Percentiles rank a stretch among this genome's conserved stretches.
phyloP scores from a whole-genome alignment of 2,888 invertebrate genomes.

The Chalcis sispes region DNA sequence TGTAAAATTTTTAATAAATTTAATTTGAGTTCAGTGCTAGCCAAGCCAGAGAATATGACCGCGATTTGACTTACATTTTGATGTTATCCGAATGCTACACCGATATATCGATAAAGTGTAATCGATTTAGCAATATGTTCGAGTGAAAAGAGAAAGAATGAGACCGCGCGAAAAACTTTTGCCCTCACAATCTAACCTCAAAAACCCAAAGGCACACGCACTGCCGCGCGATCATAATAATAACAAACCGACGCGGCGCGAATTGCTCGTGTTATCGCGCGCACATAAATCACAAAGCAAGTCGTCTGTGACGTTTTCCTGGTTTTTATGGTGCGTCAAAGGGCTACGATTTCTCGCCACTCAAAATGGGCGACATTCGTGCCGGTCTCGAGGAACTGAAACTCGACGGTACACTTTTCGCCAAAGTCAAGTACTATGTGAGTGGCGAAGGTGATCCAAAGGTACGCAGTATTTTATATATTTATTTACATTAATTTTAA shows the following conservation, averaged over 20 bases:
- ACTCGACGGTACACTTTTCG: slow-evolving; percentile 82
- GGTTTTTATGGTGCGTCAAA: slow-evolving; percentile 30
- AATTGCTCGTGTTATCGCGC: slow-evolving; percentile 20
- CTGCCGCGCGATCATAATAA: slow-evolving; percentile 43
- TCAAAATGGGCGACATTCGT: slow-evolving; percentile 76
- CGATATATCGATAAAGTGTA: no score
- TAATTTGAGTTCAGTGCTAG: no score
- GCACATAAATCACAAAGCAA: slow-evolving; percentile 18
- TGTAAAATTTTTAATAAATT: no score
- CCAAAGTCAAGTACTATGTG: slow-evolving; percentile 89
- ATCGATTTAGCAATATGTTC: no score
- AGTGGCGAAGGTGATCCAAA: slow-evolving; percentile 81
- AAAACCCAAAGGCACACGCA: slow-evolving; percentile 5
- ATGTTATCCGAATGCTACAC: no score
- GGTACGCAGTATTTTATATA: slow-evolving; percentile 62
- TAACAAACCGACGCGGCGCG: slow-evolving; percentile 44
- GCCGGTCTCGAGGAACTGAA: slow-evolving; percentile 76
- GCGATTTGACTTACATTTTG: no score
- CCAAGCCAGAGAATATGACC: no score
- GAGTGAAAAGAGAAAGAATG: neutral
- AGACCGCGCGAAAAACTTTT: slow-evolving; percentile 37
- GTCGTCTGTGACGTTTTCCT: slow-evolving; percentile 34
- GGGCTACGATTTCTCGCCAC: slow-evolving; percentile 14
- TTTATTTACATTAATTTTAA: neutral
- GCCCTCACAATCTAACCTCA: slow-evolving; percentile 37